phyloP scores from a whole-genome alignment of 2,888 invertebrate genomes.

The Leistus spinibarbis region DNA sequence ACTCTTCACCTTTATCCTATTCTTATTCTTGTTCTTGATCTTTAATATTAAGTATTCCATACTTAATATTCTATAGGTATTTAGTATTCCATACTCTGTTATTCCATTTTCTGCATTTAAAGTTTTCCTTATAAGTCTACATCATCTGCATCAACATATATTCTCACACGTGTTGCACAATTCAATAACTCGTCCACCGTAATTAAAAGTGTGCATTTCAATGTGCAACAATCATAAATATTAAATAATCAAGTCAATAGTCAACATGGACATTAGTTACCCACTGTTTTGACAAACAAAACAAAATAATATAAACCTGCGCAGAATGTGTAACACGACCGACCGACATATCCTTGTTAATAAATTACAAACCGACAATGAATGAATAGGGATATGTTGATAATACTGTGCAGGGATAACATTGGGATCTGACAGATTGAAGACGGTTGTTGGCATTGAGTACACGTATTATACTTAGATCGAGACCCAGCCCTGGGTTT shows the following conservation, averaged over 20 bases:
- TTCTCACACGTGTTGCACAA: background rate
- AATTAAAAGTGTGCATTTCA: background rate
- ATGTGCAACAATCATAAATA: background rate
- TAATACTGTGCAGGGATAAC: background rate
- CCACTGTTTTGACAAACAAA: background rate
- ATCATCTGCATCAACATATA: background rate
- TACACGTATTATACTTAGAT: background rate
- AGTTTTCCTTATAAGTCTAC: background rate
- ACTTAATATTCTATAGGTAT: no score
- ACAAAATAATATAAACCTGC: background rate
- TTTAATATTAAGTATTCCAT: no score
- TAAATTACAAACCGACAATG: background rate
- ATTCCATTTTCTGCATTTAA: background rate
- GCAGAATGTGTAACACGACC: no score
- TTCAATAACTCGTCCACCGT: background rate
- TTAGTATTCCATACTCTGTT: no score
- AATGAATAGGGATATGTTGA: background rate
- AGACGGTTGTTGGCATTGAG: background rate
- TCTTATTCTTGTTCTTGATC: no score
- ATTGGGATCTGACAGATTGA: background rate
- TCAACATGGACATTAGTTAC: background rate
- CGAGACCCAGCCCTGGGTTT: background rate
- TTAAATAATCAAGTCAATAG: background rate
- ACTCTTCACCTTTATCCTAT: no score
- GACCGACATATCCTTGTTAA: slow-evolving; percentile 10